A percentile compares a stretch with the other conserved stretches of the same genome.
Conservation (phyloP, 2,888 invertebrate genomes). For the Galeruca laticollis region DNA sequence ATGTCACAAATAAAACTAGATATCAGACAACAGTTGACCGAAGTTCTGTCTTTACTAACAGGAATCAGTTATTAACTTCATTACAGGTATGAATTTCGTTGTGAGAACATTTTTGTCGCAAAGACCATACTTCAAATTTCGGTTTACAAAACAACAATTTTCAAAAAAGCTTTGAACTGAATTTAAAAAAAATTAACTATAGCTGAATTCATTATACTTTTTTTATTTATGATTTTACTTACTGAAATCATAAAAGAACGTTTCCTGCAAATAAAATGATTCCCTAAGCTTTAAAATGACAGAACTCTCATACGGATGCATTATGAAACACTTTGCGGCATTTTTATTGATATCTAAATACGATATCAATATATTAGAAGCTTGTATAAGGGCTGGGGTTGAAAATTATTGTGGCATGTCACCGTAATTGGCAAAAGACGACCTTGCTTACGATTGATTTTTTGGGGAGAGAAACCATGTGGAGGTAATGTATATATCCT, state of each 20-base stretch:
- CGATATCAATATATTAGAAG: conserved; percentile 65
- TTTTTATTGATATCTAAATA: conserved; percentile 68
- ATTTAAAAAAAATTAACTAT: too few species aligned
- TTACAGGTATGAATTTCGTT: too few species aligned
- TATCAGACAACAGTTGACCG: too few species aligned
- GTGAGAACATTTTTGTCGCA: too few species aligned
- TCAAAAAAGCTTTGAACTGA: too few species aligned
- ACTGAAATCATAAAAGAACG: not conserved
- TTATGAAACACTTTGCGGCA: conserved; percentile 67
- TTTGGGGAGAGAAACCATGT: conserved; percentile 37
- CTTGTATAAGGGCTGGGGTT: conserved; percentile 50
- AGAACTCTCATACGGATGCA: conserved; percentile 60
- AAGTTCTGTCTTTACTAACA: too few species aligned
- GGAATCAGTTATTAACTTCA: too few species aligned
- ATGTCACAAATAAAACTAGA: too few species aligned
- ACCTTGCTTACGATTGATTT: conserved; percentile 35
- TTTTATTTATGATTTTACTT: too few species aligned
- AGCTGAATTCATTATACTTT: too few species aligned
- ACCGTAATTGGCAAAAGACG: conserved; percentile 52
- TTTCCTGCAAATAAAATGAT: not conserved
- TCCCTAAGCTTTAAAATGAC: conserved; percentile 39
- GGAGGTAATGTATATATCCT: conserved; percentile 29
- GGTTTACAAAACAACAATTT: too few species aligned
- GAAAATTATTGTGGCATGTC: conserved; percentile 55
- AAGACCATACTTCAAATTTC: too few species aligned